Base-by-base conservation (phyloP, 2,888 invertebrate genomes). In the Ctena decussata region DNA sequence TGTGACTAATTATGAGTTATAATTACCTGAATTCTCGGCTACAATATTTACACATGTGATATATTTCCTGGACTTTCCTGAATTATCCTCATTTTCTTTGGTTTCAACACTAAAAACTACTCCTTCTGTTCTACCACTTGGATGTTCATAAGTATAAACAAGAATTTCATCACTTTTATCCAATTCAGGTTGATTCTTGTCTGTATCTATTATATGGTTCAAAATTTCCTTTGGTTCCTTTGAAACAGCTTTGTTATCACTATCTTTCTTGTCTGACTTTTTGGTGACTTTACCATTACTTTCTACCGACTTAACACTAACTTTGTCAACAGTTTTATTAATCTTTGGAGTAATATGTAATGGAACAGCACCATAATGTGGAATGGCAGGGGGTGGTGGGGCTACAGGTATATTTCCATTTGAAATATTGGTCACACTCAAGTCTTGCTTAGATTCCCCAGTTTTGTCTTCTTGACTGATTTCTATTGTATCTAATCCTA, bases 11-110 rank as follows among this genome's bases (percentile, higher is more conserved):
- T n/a, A n/a, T n/a, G n/a, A n/a, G n/a, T n/a, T n/a, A 27, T 24
- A 41, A 69, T 86, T 87, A 87, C 87, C 87, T 85, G 84, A 81
- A n/a, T 49, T 73, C 39, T 88, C 88, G 30, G 81, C 89, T 21
- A 85, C 81, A 75, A 91, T 87, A 41, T 85, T 89, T 53, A 91
- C 90, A 82, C 89, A 88, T 46, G 89, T 90, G 24, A 90, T 60
- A 85, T 89, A 89, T 76, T 86, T 89, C 53, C 89, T 84, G 12
- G 85, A 74, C 53, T 71, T 80, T 65, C 87, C 85, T 39, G 41
- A 39, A 35, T 85, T 78, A 72, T 85, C 87, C 15, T 75, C 60
- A 21, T 84, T 84, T 30, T 80, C 74, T 21, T 86, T 69, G 15
- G 83, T 80, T 41, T 83, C 82, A 21, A 89, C 82, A 74, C 86